Evolutionary conservation across 2,888 invertebrate genomes (phyloP).

Genomic region (Drosophila atripex): DNA sequence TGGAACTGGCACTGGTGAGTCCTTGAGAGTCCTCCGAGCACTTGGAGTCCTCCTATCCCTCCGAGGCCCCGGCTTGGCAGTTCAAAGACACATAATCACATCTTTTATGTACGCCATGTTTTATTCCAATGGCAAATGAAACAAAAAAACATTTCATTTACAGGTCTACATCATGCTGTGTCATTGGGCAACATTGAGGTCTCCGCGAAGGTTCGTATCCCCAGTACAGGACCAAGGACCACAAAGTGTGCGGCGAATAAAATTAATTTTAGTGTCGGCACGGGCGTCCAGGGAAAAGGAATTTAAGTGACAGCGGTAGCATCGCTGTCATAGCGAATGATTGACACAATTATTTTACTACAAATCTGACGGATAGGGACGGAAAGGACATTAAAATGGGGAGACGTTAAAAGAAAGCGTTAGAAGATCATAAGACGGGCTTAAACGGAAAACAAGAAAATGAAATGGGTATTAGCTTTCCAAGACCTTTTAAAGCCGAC

Average conservation of each 20-base stretch:
- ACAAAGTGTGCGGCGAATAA: constrained; percentile 27
- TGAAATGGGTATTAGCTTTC: constrained; percentile 4
- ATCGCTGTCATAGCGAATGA: constrained; percentile 22
- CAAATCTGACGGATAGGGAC: constrained; percentile 1
- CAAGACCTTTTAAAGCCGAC: not conserved
- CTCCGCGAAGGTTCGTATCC: constrained; percentile 80
- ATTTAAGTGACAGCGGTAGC: constrained; percentile 8
- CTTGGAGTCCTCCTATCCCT: constrained; percentile 16
- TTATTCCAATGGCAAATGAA: constrained; percentile 29
- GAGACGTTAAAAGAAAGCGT: not conserved
- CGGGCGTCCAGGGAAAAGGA: constrained; percentile 6
- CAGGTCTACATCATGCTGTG: constrained; percentile 84
- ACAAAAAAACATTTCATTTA: constrained; percentile 58
- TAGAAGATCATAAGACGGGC: not conserved
- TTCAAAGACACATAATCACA: constrained; percentile 47
- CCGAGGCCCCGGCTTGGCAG: constrained; percentile 50
- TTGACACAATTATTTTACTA: constrained; percentile 38
- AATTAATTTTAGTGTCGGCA: constrained; percentile 25
- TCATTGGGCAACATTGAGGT: constrained; percentile 84
- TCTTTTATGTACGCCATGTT: constrained; percentile 36
- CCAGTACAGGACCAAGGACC: constrained; percentile 3
- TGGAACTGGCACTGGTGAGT: constrained; percentile 66
- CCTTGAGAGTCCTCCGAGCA: constrained; percentile 52
- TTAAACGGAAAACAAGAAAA: not conserved
- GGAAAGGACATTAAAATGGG: constrained; percentile 4